A percentile compares a stretch with the other conserved stretches of the same genome.
These are phyloP conservation scores for Tanytarsus gracilentus DNA, from an alignment of 2,888 invertebrate genomes.

Conservation along the genomic window DNA sequence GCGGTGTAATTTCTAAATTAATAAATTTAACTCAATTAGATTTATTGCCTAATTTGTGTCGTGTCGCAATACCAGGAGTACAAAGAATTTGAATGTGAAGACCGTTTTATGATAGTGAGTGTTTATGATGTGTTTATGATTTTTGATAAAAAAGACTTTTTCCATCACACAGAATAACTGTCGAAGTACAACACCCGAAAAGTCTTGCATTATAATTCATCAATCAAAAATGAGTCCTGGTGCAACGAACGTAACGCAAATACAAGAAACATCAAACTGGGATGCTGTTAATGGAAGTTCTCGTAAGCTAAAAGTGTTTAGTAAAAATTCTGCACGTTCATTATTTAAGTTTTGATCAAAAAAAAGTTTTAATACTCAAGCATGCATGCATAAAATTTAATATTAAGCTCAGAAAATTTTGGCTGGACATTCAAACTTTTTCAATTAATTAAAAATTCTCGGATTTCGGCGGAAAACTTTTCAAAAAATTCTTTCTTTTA, in stretches of 20 bases:
- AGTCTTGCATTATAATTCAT: conserved; percentile 20
- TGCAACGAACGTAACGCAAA: conserved; percentile 1
- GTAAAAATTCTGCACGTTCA: too few species aligned
- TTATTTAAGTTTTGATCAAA: too few species aligned
- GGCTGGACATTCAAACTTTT: too few species aligned
- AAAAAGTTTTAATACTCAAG: too few species aligned
- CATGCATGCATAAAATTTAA: too few species aligned
- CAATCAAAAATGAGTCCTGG: conserved; percentile 17
- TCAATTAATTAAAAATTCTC: too few species aligned
- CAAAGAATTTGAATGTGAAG: conserved; percentile 56
- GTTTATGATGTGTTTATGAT: too few species aligned
- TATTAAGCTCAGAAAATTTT: too few species aligned
- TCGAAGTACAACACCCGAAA: conserved; percentile 5
- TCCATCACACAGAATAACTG: background rate
- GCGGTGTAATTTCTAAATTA: background rate
- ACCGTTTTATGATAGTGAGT: conserved; percentile 43
- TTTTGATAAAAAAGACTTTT: background rate
- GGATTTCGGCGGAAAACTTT: too few species aligned
- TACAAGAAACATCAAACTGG: conserved; percentile 14
- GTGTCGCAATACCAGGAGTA: conserved; percentile 81
- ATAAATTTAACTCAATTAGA: conserved; percentile 43
- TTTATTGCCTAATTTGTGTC: conserved; percentile 74
- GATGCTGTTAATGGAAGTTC: conserved; percentile 6
- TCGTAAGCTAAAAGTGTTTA: too few species aligned
- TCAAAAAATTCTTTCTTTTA: too few species aligned